Evolutionary conservation across 2,888 invertebrate genomes (phyloP).

Genomic region (Caenorhabditis drosophilae): DNA sequence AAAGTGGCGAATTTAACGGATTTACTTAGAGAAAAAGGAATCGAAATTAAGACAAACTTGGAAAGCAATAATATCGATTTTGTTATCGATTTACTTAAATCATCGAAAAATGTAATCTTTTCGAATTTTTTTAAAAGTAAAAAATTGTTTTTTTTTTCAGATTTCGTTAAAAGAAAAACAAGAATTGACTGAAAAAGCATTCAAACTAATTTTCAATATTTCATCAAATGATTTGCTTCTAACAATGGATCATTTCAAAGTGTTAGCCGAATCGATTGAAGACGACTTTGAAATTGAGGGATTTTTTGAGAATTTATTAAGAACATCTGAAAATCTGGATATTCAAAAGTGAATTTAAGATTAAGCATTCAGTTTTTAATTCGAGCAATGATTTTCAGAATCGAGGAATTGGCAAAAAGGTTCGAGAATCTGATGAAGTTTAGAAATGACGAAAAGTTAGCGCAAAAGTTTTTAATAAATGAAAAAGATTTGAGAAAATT

Average conservation of each 20-base stretch:
- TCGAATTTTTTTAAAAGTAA: too few relatives aligned
- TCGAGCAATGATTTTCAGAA: too few relatives aligned
- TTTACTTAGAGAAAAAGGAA: neutral
- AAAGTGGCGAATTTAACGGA: conserved; percentile 13
- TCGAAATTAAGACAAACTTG: neutral
- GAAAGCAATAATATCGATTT: neutral
- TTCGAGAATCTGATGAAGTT: neutral
- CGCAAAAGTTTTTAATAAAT: neutral
- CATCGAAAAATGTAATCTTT: neutral
- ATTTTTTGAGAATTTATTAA: neutral
- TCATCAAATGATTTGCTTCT: neutral
- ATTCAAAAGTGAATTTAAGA: too few relatives aligned
- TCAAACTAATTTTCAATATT: neutral
- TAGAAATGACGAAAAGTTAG: neutral
- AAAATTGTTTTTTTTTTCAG: too few relatives aligned
- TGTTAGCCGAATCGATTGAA: neutral
- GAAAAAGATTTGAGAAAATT: neutral
- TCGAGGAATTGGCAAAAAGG: neutral
- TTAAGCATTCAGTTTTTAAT: too few relatives aligned
- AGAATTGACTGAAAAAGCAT: neutral
- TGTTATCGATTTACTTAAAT: neutral
- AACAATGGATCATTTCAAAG: neutral
- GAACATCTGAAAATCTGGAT: too few relatives aligned
- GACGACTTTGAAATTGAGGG: conserved; percentile 6
- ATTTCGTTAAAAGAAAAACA: too few relatives aligned